A percentile compares a stretch with the other conserved stretches of the same genome.
These are phyloP conservation scores for Holocentrus rufus DNA, from an alignment of 2,797 vertebrate species.

Conservation along the genomic window DNA sequence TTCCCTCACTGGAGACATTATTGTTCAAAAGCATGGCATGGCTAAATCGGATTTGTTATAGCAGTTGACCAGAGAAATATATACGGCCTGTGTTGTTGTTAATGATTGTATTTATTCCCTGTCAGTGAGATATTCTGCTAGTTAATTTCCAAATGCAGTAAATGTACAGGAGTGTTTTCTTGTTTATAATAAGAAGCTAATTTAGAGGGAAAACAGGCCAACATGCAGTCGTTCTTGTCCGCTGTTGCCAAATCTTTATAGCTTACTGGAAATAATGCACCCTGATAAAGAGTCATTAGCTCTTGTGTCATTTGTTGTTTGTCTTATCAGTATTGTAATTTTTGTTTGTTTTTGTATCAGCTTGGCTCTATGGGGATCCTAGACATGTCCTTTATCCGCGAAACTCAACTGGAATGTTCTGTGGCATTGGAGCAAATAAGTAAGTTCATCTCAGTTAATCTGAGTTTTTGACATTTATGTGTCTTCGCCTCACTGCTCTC, in stretches of 20 bases:
- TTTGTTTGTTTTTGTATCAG: constrained; percentile 64
- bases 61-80: background rate
- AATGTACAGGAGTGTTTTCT: background rate
- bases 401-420: constrained; percentile 90
- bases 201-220: background rate
- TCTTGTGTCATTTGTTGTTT: background rate
- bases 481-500: too few relatives aligned
- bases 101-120: background rate
- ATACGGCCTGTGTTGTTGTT: background rate
- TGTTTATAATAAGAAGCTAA: background rate
- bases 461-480: too few relatives aligned
- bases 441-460: constrained; percentile 60
- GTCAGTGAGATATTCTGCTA: background rate
- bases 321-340: constrained; percentile 5
- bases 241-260: background rate
- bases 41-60: background rate
- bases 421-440: constrained; percentile 84
- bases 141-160: too few relatives aligned
- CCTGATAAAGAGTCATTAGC: background rate
- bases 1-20: background rate
- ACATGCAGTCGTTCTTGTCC: background rate
- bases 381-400: constrained; percentile 87
- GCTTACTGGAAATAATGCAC: background rate
- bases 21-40: background rate
- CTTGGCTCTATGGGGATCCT: constrained; percentile 91